These are phyloP conservation scores for Agriopis leucophaearia DNA, from an alignment of 2,888 invertebrate species.

Conservation along the genomic window DNA sequence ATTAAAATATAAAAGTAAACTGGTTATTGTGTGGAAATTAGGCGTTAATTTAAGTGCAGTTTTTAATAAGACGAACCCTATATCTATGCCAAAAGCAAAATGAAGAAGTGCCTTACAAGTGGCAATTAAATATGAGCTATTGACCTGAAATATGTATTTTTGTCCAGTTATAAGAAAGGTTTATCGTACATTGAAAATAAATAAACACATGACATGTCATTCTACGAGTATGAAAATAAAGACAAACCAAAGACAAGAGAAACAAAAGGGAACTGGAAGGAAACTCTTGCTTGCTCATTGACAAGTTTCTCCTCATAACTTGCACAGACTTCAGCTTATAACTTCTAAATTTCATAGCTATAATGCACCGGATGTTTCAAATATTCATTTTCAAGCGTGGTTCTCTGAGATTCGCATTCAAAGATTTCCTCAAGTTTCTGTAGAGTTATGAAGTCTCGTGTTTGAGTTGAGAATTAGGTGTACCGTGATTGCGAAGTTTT, in stretches of 20 bases:
- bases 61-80: no score
- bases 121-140: no score
- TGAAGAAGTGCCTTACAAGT: no score
- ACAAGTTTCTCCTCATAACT: constrained; percentile 13
- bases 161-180: no score
- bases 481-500: constrained; percentile 1
- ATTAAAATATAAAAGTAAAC: no score
- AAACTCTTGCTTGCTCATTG: neutral
- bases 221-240: neutral
- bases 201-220: no score
- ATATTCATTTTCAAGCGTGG: constrained; percentile 25
- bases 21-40: no score
- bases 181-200: no score
- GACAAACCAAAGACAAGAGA: neutral
- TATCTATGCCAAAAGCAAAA: no score
- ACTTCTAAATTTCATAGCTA: constrained; percentile 25
- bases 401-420: constrained; percentile 23
- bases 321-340: constrained; percentile 14
- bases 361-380: constrained; percentile 25
- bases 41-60: no score
- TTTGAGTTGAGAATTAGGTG: neutral
- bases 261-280: neutral
- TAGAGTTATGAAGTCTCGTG: neutral
- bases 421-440: constrained; percentile 10
- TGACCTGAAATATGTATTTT: no score